phyloP scores from a whole-genome alignment of 2,888 invertebrate genomes.

The Balanococcus diminutus region DNA sequence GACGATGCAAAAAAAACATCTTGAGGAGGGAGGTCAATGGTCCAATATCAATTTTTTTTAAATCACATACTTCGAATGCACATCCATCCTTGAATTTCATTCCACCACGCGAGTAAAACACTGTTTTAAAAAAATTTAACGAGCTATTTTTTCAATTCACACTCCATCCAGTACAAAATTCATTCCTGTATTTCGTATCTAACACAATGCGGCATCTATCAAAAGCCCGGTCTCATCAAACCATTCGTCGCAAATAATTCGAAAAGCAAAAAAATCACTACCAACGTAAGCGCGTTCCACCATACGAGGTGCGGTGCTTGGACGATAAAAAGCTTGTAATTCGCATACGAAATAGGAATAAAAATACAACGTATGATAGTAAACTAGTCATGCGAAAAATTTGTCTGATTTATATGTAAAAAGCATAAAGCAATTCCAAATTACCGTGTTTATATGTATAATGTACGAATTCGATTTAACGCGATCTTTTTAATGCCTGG shows the following conservation, averaged over 20 bases:
- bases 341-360: background rate
- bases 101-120: too few species aligned
- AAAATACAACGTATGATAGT: background rate
- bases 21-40: too few species aligned
- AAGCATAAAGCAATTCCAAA: constrained; percentile 5
- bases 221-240: background rate
- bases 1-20: too few species aligned
- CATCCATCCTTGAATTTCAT: too few species aligned
- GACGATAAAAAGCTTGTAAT: background rate
- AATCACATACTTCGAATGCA: too few species aligned
- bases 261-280: background rate
- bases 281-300: background rate
- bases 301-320: background rate
- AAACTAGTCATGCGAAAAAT: constrained; percentile 22
- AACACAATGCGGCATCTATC: too few species aligned
- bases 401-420: constrained; percentile 1
- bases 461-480: background rate
- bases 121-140: too few species aligned
- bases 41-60: too few species aligned
- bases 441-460: background rate
- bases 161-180: too few species aligned
- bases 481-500: background rate
- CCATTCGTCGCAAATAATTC: background rate
- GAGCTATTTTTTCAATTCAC: too few species aligned
- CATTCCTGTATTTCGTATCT: too few species aligned